phyloP scores from a whole-genome alignment of 2,888 invertebrate species.

The Euphydryas editha region DNA sequence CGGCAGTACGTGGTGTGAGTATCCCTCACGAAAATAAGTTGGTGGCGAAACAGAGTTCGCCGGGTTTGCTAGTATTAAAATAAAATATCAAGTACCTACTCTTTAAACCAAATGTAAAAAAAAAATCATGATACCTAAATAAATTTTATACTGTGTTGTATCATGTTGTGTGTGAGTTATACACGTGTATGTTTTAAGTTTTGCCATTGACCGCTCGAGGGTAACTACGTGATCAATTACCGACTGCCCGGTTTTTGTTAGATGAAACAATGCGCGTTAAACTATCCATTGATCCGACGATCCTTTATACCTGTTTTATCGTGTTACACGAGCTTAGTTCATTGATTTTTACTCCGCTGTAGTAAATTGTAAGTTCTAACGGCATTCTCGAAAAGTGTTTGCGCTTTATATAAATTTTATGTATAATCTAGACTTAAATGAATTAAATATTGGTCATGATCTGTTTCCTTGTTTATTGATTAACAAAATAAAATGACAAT shows the following conservation, averaged over 20 bases:
- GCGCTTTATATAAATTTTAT: no score
- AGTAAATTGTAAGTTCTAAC: not conserved
- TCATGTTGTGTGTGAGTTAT: not conserved
- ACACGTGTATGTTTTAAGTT: constrained; percentile 22
- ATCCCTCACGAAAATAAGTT: no score
- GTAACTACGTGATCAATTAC: constrained; percentile 41
- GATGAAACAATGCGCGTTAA: constrained; percentile 40
- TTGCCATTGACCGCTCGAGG: constrained; percentile 31
- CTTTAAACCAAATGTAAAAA: no score
- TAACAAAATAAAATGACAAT: no score
- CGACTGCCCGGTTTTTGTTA: constrained; percentile 35
- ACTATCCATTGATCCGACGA: constrained; percentile 37
- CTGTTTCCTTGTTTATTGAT: no score
- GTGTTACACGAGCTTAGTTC: constrained; percentile 15
- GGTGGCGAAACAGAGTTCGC: no score
- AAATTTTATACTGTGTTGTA: not conserved
- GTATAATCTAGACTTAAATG: no score
- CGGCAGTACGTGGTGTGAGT: no score
- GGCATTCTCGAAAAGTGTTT: no score
- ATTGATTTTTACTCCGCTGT: constrained; percentile 6
- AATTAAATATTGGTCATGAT: no score
- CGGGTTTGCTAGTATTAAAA: no score
- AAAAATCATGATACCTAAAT: not conserved
- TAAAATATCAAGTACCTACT: no score
- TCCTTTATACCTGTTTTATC: constrained; percentile 28